These are phyloP conservation scores for Muntiacus reevesi DNA, from an alignment of 2,113 vertebrate species.

Conservation along the genomic window DNA sequence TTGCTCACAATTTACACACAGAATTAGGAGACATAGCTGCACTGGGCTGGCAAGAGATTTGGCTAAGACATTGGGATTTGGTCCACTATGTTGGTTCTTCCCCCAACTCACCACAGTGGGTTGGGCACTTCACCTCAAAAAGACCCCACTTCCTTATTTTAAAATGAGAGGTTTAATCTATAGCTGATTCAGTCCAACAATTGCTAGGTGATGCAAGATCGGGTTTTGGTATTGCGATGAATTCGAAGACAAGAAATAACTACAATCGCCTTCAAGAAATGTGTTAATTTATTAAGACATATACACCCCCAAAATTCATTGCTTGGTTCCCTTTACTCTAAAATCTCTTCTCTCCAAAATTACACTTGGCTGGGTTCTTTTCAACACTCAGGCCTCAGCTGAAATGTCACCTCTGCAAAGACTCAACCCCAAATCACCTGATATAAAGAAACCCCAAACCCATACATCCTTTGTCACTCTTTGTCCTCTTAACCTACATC, in stretches of 20 bases:
- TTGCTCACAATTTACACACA: background rate
- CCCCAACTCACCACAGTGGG: background rate
- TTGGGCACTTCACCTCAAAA: background rate
- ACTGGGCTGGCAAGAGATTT: background rate
- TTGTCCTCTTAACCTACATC: background rate
- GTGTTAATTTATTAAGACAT: background rate
- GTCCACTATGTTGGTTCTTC: background rate
- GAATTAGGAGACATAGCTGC: background rate
- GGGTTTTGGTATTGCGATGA: background rate
- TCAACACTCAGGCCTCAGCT: background rate
- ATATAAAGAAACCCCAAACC: background rate
- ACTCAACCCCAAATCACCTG: background rate
- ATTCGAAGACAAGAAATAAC: background rate
- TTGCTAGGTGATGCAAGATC: rapidly evolving
- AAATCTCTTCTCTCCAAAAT: background rate
- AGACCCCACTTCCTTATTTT: background rate
- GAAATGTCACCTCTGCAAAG: background rate
- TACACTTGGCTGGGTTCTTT: background rate
- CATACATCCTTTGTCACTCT: background rate
- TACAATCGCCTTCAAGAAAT: background rate
- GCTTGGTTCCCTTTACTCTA: background rate
- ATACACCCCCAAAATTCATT: background rate
- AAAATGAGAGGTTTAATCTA: background rate
- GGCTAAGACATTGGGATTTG: background rate
- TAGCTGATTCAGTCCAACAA: background rate